Conservation (phyloP, 30 jellyfish, hydroid and myxozoan genomes). For the Chironex yamaguchii region DNA sequence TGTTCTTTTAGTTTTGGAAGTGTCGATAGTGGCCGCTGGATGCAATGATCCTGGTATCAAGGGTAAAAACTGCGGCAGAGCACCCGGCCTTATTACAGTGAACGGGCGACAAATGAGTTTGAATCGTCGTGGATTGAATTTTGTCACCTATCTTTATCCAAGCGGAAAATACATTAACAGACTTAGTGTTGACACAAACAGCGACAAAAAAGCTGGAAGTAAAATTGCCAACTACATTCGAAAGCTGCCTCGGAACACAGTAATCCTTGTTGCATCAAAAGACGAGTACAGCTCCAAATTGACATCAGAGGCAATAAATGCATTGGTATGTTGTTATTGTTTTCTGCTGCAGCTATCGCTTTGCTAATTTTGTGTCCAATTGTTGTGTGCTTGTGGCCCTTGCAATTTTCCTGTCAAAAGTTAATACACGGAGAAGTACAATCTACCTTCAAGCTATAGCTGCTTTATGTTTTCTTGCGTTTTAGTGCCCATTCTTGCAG, state of each 20-base stretch:
- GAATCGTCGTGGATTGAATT: slow-evolving; percentile 61
- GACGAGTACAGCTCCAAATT: slow-evolving; percentile 14
- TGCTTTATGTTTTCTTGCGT: no score
- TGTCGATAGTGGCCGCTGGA: slow-evolving; percentile 39
- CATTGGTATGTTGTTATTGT: slow-evolving; percentile 71
- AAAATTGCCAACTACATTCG: slow-evolving; percentile 31
- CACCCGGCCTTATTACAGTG: slow-evolving; percentile 54
- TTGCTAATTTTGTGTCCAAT: no score
- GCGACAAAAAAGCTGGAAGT: slow-evolving; percentile 24
- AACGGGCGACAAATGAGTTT: slow-evolving; percentile 60
- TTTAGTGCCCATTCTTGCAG: no score
- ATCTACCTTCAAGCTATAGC: no score
- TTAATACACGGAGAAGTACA: no score
- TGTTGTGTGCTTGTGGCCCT: no score
- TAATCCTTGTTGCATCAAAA: slow-evolving; percentile 46
- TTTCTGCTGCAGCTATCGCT: no score
- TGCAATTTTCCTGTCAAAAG: no score
- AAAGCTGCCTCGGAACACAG: slow-evolving; percentile 23
- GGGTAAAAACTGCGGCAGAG: slow-evolving; percentile 25
- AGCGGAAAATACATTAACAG: slow-evolving; percentile 20
- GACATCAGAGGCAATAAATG: slow-evolving; percentile 57
- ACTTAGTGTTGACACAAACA: slow-evolving; percentile 25
- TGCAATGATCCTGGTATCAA: slow-evolving; percentile 53
- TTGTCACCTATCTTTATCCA: slow-evolving; percentile 32
- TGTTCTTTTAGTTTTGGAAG: slow-evolving; percentile 26